Evolutionary conservation across 2,888 invertebrate genomes (phyloP).

Genomic region (Creontiades dilutus): DNA sequence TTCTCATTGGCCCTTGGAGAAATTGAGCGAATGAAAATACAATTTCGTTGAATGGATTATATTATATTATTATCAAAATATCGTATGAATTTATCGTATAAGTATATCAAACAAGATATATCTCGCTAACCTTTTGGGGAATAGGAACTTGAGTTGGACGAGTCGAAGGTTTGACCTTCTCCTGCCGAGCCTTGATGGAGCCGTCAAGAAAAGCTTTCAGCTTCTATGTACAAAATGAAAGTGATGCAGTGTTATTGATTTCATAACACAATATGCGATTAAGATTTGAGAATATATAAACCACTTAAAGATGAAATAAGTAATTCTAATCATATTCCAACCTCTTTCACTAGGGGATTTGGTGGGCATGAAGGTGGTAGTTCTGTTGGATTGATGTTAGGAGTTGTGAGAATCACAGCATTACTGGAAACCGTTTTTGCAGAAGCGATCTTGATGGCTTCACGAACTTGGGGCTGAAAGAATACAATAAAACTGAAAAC

Average conservation of each 20-base stretch:
- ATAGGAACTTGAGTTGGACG: constrained; percentile 17
- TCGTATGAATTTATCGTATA: too few species aligned
- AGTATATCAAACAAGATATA: neutral
- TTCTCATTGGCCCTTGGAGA: too few species aligned
- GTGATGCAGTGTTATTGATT: neutral
- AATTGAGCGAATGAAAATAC: too few species aligned
- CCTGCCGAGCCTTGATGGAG: constrained; percentile 28
- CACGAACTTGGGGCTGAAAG: constrained; percentile 52
- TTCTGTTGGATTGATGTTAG: neutral
- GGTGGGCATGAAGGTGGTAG: neutral
- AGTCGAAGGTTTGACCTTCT: neutral
- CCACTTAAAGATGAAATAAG: neutral
- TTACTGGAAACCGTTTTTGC: constrained; percentile 34
- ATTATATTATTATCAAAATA: too few species aligned
- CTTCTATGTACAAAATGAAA: constrained; percentile 29
- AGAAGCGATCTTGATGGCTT: constrained; percentile 59
- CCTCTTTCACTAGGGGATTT: constrained; percentile 55
- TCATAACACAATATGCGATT: neutral
- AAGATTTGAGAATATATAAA: neutral
- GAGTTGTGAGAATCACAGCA: constrained; percentile 42
- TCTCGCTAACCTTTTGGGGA: constrained; percentile 27
- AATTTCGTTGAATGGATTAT: too few species aligned
- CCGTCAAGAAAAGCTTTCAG: constrained; percentile 70
- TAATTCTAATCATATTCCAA: neutral
- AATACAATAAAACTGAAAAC: neutral